A percentile compares a stretch with the other conserved stretches of the same genome.
These are phyloP conservation scores for Cranoglanis bouderius DNA, from an alignment of 2,113 vertebrate genomes.

Conservation along the genomic window DNA sequence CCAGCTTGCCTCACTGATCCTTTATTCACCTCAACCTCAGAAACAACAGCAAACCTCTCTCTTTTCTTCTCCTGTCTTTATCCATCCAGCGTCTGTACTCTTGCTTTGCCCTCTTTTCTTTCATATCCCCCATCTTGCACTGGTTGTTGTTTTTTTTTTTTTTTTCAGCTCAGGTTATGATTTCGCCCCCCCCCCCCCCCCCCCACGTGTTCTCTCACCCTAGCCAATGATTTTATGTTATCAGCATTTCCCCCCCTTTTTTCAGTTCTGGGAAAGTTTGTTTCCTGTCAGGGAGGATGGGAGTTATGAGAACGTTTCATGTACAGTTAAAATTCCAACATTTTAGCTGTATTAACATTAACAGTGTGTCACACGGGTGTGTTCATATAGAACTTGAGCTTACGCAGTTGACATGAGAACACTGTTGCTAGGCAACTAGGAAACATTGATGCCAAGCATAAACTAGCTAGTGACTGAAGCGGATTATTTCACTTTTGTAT, in stretches of 20 bases:
- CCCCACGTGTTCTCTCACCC: neutral
- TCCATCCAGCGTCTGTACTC: neutral
- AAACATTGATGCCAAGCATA: neutral
- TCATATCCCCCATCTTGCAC: neutral
- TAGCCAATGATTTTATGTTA: neutral
- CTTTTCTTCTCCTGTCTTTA: neutral
- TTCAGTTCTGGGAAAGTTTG: neutral
- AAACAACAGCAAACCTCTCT: constrained; percentile 14
- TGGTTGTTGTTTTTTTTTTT: neutral
- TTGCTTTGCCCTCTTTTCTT: neutral
- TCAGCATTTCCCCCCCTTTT: neutral
- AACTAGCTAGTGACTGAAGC: neutral
- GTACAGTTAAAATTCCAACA: neutral
- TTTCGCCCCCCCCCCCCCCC: neutral
- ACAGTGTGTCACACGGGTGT: neutral
- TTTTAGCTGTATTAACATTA: neutral
- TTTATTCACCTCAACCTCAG: constrained; percentile 30
- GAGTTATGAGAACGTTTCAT: neutral
- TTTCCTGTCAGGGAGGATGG: neutral
- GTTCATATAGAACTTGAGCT: neutral
- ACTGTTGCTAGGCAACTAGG: neutral
- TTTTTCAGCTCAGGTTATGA: neutral
- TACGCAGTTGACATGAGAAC: neutral
- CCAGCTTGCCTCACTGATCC: neutral
- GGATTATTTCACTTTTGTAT: neutral